phyloP scores from a whole-genome alignment of 2,113 vertebrate species.

The Apistogramma diplotaenia region DNA sequence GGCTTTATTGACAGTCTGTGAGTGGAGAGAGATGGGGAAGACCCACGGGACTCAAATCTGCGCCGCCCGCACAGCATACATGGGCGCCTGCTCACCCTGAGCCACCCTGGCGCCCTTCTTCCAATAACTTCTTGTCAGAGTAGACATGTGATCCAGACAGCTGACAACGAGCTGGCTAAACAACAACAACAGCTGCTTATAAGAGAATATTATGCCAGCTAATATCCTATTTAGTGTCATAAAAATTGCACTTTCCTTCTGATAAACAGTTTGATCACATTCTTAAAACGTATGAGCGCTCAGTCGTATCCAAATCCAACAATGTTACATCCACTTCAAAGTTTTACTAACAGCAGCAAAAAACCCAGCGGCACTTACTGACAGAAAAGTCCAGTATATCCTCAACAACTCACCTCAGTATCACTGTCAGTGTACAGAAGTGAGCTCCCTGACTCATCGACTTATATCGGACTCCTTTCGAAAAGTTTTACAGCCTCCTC shows the following conservation, averaged over 20 bases:
- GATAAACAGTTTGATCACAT: neutral
- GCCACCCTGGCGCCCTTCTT: no score
- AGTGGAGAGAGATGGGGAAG: no score
- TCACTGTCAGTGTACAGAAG: no score
- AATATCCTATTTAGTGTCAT: neutral
- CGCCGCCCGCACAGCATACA: no score
- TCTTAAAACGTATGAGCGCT: neutral
- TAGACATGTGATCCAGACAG: neutral
- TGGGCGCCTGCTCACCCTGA: no score
- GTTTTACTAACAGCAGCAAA: neutral
- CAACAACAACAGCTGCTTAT: neutral
- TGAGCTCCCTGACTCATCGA: no score
- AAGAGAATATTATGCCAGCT: neutral
- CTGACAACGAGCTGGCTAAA: neutral
- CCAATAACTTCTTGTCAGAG: neutral
- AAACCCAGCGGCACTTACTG: neutral
- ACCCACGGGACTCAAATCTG: no score
- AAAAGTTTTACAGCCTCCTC: neutral
- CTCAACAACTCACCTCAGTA: no score
- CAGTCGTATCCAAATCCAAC: neutral
- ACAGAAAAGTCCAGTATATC: neutral
- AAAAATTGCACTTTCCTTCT: neutral
- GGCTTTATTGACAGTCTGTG: no score
- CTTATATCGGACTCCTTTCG: no score
- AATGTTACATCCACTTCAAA: neutral